Evolutionary conservation across 2,888 invertebrate genomes (phyloP), one percentile per base, ranked within the genome.

Genomic region (Drosophila incognita): DNA sequence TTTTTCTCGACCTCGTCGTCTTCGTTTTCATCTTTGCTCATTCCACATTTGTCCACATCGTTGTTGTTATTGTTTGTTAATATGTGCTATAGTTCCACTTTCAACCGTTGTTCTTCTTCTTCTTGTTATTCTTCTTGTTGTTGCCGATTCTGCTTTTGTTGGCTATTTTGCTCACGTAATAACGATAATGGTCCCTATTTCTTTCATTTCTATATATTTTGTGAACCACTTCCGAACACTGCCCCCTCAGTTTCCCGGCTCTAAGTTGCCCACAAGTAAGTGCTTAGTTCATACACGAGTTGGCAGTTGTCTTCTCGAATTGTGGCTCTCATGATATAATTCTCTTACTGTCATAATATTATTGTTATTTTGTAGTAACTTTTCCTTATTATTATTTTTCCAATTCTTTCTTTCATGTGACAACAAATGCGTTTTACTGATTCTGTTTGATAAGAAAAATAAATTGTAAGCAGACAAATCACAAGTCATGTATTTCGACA

Each of bases 121-220:
- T 42, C 21, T 5, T 21, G 38, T 56, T 65, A 35, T 62, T 66
- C 8, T 59, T 53, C 29, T 33, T 56, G 18, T 13, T 58, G 46
- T 35, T 57, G 48, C 57, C 69, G 66, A 24, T 69, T 62, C 60
- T 57, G 57, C 56, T 65, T 67, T 65, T 76, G 79, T 82, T 81
- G 83, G 76, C 76, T 74, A 81, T 81, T 81, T 80, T 59, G 68
- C 76, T 81, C 81, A 81, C 81, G 81, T 83, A 81, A 81, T 79
- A 83, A 80, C 81, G 80, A 81, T 81, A 81, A 81, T 81, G 76
- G 81, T 74, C 68, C 71, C 74, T 81, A 82, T 79, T 81, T 82
- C 81, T 76, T 81, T 73, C 69, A 76, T 81, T 79, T 77, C 69
- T 79, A 56, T 66, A 52, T 64, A 57, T 75, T 68, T 67, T 59